Base-by-base conservation (phyloP, 2,113 vertebrate genomes). In the Chaetura pelagica region DNA sequence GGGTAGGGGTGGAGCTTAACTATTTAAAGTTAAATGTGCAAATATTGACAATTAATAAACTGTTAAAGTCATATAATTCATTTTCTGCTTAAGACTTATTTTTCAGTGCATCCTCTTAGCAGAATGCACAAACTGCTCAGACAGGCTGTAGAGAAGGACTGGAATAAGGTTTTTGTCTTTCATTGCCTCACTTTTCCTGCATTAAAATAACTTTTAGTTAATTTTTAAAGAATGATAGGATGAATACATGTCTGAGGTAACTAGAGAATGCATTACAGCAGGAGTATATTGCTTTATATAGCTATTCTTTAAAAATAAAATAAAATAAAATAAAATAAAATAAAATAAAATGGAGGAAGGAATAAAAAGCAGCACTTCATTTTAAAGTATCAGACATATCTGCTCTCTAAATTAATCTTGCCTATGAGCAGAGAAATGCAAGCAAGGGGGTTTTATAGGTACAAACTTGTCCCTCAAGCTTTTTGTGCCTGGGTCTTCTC, bases 291-390 rank as follows among this genome's bases (percentile, higher is more conserved):
- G 20, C 6, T 55, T 58, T 67, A 34, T 27, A 16, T 7, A 77
- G 10, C 2, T 7, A 62, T 73, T 72, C 10, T 89, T 74, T 8
- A 21, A 1, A 12, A n/a, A n/a, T n/a, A n/a, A n/a, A n/a, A n/a
- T n/a, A n/a, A n/a, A n/a, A n/a, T n/a, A n/a, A n/a, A n/a, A n/a
- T n/a, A n/a, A n/a, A n/a, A n/a, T n/a, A n/a, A n/a, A n/a, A n/a
- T n/a, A n/a, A n/a, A n/a, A n/a, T n/a, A n/a, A 48, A 32, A 30
- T 4, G 0, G 3, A 2, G 1, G 3, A 1, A 4, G 1, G 3
- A 1, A 67, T 44, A 71, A 82, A 83, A 55, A 6, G 1, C 8
- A n/a, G 29, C 4, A 35, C 1, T 78, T 77, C 23, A 48, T 81
- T 77, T 73, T 48, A 11, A 75, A 59, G n/a, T 82, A 34, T 68